phyloP scores from a whole-genome alignment of 2,113 vertebrate species.

The Porphyrio hochstetteri region DNA sequence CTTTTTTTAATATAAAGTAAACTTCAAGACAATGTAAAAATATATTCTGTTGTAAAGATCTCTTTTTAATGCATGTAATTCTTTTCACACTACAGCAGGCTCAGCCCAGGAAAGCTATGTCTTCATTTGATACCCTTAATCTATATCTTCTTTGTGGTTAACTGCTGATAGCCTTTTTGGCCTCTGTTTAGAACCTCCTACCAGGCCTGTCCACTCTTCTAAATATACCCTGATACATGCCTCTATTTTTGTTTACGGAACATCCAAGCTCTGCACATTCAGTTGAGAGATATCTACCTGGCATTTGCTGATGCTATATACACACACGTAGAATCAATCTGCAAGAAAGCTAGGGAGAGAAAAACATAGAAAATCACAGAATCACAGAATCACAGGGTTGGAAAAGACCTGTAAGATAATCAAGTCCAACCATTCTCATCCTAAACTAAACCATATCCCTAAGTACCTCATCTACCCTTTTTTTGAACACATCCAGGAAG shows the following conservation, averaged over 20 bases:
- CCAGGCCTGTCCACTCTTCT: conserved; percentile 34
- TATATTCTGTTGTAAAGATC: neutral
- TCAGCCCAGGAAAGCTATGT: neutral
- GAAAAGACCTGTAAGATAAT: no score
- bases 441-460: no score
- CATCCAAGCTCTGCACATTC: neutral
- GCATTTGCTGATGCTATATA: neutral
- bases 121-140: conserved; percentile 34
- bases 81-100: neutral
- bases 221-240: neutral
- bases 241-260: conserved; percentile 3
- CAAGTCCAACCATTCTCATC: no score
- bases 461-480: no score
- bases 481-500: no score
- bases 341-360: neutral
- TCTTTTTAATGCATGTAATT: neutral
- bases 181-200: conserved; percentile 37
- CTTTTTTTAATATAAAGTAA: neutral
- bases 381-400: no score
- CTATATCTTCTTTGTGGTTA: conserved; percentile 41
- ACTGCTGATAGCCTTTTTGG: conserved; percentile 15
- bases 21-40: neutral
- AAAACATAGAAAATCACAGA: neutral
- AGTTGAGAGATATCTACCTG: conserved; percentile 2
- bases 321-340: neutral